Percentiles rank a stretch among this genome's conserved stretches.
Evolutionary conservation across 2,113 vertebrate genomes (phyloP).

Genomic region (Tympanuchus pallidicinctus): DNA sequence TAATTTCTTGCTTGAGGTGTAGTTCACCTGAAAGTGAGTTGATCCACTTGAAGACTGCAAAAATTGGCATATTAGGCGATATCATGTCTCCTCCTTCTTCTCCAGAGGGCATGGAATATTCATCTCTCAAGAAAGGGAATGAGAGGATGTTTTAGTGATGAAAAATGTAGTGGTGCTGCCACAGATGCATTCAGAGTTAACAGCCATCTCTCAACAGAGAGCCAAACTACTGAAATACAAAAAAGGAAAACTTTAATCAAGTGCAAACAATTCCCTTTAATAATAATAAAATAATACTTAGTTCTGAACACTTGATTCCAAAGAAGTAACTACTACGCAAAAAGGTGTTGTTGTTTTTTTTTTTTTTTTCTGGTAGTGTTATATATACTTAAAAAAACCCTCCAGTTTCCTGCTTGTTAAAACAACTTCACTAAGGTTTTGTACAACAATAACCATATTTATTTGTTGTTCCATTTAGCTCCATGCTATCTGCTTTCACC

Average conservation of each 20-base stretch:
- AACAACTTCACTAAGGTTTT: neutral
- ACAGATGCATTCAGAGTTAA: neutral
- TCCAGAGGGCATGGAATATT: neutral
- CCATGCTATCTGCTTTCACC: neutral
- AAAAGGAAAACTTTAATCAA: neutral
- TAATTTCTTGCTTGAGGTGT: neutral
- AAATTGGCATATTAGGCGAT: neutral
- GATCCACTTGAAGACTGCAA: neutral
- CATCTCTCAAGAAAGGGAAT: neutral
- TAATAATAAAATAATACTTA: neutral
- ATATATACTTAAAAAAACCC: accelerated
- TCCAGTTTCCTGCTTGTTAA: neutral
- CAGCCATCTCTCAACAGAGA: neutral
- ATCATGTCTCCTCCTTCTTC: neutral
- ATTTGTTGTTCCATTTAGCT: neutral
- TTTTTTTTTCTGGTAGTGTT: neutral
- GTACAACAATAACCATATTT: neutral
- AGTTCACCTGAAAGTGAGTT: neutral
- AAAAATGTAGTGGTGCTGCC: neutral
- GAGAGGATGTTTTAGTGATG: neutral
- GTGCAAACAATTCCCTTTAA: neutral
- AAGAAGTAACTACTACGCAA: neutral
- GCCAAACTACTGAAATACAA: neutral
- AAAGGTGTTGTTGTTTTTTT: no score
- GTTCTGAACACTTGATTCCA: neutral